These are phyloP conservation scores for Nebria salina DNA, from an alignment of 2,888 invertebrate species.

Conservation along the genomic window DNA sequence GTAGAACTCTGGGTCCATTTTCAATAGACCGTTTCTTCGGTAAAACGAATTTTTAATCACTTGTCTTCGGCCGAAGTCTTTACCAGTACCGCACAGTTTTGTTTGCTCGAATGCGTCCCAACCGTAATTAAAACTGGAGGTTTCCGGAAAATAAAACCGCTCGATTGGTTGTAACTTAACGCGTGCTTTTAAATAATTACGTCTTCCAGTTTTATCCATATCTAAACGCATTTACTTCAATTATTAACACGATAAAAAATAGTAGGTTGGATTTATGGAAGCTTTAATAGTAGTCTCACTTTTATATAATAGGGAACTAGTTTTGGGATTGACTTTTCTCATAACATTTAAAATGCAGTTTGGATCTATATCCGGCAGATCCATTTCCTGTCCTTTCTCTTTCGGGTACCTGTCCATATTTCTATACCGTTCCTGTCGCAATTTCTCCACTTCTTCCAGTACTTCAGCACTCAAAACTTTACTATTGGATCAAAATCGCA, in stretches of 20 bases:
- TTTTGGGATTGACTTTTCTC: conserved; percentile 66
- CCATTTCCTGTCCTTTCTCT: conserved; percentile 48
- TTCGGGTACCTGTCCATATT: conserved; percentile 49
- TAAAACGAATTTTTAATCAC: conserved; percentile 69
- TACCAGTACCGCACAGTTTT: conserved; percentile 52
- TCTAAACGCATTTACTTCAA: conserved; percentile 44
- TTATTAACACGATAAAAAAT: no score
- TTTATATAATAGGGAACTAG: conserved; percentile 62
- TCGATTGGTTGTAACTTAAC: conserved; percentile 67
- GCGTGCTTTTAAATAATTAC: conserved; percentile 64
- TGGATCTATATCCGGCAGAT: conserved; percentile 50
- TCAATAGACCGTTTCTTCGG: conserved; percentile 65
- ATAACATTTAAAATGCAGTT: conserved; percentile 57
- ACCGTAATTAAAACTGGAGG: conserved; percentile 68
- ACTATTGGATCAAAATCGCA: neutral
- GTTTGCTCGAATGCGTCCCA: conserved; percentile 67
- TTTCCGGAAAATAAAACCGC: conserved; percentile 66
- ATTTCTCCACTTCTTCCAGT: conserved; percentile 54
- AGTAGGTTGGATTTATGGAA: no score
- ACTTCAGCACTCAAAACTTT: conserved; percentile 53
- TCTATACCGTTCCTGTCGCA: conserved; percentile 48
- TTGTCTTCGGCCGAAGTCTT: conserved; percentile 62
- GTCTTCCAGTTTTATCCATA: conserved; percentile 62
- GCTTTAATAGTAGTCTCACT: conserved; percentile 54
- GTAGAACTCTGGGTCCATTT: conserved; percentile 68